Conservation (phyloP, 2,888 invertebrate species). For the Prosapia bicincta region DNA sequence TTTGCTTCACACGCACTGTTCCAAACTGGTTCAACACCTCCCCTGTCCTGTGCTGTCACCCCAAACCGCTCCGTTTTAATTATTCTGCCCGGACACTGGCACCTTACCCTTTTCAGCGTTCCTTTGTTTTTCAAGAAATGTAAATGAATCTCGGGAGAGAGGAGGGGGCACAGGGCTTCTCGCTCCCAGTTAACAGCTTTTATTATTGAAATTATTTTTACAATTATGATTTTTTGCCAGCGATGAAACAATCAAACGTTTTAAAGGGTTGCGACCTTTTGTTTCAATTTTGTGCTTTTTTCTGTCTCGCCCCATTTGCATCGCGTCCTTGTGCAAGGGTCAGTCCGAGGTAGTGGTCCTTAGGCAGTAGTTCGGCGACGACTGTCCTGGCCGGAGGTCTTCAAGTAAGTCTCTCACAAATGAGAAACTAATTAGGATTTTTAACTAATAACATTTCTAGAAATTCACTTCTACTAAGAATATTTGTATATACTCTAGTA, state of each 20-base stretch:
- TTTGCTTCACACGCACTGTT: background rate
- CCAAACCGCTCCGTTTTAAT: constrained; percentile 14
- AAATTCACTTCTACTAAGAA: no score
- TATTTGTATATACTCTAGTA: no score
- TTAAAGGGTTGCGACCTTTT: constrained; percentile 21
- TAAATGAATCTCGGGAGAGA: constrained; percentile 5
- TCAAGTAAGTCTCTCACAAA: background rate
- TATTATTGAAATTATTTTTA: constrained; percentile 28
- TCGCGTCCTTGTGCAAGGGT: background rate
- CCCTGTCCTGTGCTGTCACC: constrained; percentile 6
- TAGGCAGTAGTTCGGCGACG: background rate
- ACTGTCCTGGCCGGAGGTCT: background rate
- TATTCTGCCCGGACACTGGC: constrained; percentile 13
- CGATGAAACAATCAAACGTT: constrained; percentile 22
- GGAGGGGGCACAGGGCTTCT: constrained; percentile 2
- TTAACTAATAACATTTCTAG: no score
- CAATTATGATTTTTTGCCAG: constrained; percentile 25
- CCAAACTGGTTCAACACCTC: background rate
- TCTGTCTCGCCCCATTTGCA: background rate
- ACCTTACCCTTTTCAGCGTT: constrained; percentile 19
- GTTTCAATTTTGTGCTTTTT: constrained; percentile 14
- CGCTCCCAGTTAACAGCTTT: constrained; percentile 8
- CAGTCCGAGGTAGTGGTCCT: constrained; percentile 2
- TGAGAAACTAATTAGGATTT: no score
- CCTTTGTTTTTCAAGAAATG: constrained; percentile 27